Percentiles rank a stretch among this genome's conserved stretches.
Conservation (phyloP, 2,888 invertebrate genomes). For the Eubasilissa splendida region DNA sequence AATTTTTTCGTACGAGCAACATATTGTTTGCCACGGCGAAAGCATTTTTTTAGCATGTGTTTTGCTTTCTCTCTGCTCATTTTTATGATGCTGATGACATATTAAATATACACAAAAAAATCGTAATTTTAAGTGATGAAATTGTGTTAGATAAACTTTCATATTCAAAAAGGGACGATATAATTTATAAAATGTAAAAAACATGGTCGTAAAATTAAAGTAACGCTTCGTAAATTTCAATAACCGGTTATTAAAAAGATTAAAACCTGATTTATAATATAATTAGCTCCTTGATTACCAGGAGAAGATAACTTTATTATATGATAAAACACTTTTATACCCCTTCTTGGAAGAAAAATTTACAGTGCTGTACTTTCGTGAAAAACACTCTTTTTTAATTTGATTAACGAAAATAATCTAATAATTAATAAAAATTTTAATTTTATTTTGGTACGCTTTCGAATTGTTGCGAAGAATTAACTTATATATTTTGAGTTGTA, state of each 20-base stretch:
- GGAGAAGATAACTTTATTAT: slow-evolving; percentile 2
- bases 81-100: too few relatives aligned
- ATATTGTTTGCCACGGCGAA: background rate
- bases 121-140: background rate
- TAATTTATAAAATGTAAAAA: background rate
- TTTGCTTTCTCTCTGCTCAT: too few relatives aligned
- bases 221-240: background rate
- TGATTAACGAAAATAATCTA: background rate
- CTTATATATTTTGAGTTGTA: too few relatives aligned
- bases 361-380: background rate
- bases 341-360: background rate
- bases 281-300: background rate
- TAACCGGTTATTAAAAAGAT: background rate
- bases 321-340: background rate
- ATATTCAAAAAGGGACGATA: background rate
- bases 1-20: slow-evolving; percentile 13
- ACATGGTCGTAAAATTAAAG: background rate
- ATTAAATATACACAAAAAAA: background rate
- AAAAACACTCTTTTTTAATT: background rate
- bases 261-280: background rate
- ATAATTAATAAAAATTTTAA: too few relatives aligned
- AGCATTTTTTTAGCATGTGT: too few relatives aligned
- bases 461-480: too few relatives aligned
- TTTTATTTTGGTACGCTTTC: too few relatives aligned
- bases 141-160: background rate